Evolutionary conservation across 2,888 invertebrate genomes (phyloP).

Genomic region (Eulithis prunata): DNA sequence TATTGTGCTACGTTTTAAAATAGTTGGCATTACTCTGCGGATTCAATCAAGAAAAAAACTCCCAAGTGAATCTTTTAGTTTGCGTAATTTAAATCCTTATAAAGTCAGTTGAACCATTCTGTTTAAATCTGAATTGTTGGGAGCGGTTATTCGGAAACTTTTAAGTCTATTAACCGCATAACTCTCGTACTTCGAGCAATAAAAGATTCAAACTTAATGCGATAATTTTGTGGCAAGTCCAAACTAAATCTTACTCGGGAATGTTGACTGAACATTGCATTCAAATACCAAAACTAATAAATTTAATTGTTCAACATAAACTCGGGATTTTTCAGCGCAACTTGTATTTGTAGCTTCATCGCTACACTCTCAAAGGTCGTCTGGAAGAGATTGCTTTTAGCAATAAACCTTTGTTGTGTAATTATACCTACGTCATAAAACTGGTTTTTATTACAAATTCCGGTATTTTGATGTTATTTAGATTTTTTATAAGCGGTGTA

Average conservation of each 20-base stretch:
- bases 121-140: conserved; percentile 25
- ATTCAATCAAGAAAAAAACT: conserved; percentile 14
- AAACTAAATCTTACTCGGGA: conserved; percentile 20
- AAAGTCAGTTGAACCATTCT: conserved; percentile 24
- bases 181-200: conserved; percentile 24
- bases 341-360: too few species aligned
- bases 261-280: conserved; percentile 28
- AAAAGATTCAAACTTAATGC: conserved; percentile 22
- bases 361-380: too few species aligned
- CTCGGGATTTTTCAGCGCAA: too few species aligned
- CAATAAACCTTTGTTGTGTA: too few species aligned
- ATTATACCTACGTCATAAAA: too few species aligned
- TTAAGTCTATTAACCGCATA: conserved; percentile 30
- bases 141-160: conserved; percentile 26
- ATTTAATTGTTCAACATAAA: too few species aligned
- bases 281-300: too few species aligned
- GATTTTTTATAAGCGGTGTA: too few species aligned
- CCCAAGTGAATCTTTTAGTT: conserved; percentile 12
- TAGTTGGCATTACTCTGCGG: not conserved
- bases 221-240: conserved; percentile 20
- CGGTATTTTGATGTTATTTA: too few species aligned
- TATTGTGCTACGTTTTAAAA: too few species aligned
- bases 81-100: conserved; percentile 23
- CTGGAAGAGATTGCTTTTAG: too few species aligned
- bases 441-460: too few species aligned